Percentiles rank a stretch among this genome's conserved stretches.
Conservation (phyloP, 1,140 invertebrate species). For the Hylaeus volcanicus region DNA sequence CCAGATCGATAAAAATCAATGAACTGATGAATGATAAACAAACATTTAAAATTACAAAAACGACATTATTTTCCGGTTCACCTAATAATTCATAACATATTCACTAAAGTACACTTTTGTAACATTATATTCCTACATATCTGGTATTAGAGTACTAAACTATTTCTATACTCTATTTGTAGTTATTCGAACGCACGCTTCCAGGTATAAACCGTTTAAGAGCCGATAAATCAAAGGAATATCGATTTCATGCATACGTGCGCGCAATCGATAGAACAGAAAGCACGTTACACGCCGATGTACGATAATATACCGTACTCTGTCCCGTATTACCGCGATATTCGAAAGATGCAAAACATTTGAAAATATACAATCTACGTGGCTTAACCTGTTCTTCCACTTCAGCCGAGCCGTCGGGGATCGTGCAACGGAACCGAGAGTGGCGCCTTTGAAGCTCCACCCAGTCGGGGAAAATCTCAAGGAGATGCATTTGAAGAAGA, state of each 20-base stretch:
- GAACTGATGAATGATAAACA: no score
- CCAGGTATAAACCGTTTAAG: not conserved
- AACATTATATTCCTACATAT: no score
- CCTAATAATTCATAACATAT: no score
- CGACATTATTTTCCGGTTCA: no score
- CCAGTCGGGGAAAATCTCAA: conserved; percentile 68
- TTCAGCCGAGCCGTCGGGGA: conserved; percentile 76
- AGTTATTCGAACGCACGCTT: not conserved
- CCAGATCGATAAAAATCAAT: no score
- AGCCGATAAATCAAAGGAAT: no score
- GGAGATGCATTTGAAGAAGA: conserved; percentile 78
- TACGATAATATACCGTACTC: conserved; percentile 30
- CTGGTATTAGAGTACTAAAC: no score
- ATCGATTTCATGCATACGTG: not conserved
- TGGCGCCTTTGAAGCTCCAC: conserved; percentile 74
- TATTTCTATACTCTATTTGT: not conserved
- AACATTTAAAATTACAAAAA: no score
- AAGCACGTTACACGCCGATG: not conserved
- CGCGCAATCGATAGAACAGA: not conserved
- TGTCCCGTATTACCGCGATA: conserved; percentile 21
- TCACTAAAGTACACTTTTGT: no score
- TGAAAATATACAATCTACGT: conserved; percentile 30
- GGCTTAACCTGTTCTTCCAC: conserved; percentile 60
- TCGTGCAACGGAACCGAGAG: conserved; percentile 76
- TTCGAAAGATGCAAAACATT: conserved; percentile 37